Conservation (phyloP, 2,888 invertebrate genomes). For the Periphyllus acericola region DNA sequence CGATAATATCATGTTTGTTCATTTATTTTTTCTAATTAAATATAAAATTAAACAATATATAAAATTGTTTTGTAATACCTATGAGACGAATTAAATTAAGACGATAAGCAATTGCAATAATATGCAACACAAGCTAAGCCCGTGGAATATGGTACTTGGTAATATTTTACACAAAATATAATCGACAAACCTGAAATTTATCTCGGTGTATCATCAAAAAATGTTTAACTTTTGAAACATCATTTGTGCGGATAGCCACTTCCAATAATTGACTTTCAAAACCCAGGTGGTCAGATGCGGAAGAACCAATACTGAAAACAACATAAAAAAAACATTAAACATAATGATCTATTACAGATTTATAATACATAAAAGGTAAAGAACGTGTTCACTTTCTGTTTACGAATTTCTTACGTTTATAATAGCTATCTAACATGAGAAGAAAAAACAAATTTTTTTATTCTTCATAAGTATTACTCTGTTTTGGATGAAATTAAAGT, state of each 20-base stretch:
- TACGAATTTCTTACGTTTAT: not conserved
- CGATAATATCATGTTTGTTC: too few species aligned
- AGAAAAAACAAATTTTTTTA: too few species aligned
- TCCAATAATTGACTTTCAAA: conserved; percentile 66
- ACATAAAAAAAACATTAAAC: not conserved
- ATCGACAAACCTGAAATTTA: conserved; percentile 67
- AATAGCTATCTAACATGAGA: not conserved
- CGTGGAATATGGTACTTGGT: too few species aligned
- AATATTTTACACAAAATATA: not conserved
- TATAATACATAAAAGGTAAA: not conserved
- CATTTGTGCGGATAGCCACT: conserved; percentile 70
- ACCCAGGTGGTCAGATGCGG: conserved; percentile 2
- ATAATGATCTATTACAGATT: not conserved
- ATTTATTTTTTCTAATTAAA: too few species aligned
- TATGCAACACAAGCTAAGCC: too few species aligned
- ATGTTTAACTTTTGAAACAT: conserved; percentile 69
- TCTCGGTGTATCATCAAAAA: conserved; percentile 70
- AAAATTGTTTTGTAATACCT: too few species aligned
- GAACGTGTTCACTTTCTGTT: not conserved
- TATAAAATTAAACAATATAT: too few species aligned
- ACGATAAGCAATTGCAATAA: too few species aligned
- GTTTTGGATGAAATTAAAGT: too few species aligned
- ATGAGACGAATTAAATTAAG: too few species aligned
- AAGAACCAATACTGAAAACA: conserved; percentile 38
- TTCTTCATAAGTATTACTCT: too few species aligned